phyloP scores from a whole-genome alignment of 2,888 invertebrate genomes.

The Ctenicera cuprea region DNA sequence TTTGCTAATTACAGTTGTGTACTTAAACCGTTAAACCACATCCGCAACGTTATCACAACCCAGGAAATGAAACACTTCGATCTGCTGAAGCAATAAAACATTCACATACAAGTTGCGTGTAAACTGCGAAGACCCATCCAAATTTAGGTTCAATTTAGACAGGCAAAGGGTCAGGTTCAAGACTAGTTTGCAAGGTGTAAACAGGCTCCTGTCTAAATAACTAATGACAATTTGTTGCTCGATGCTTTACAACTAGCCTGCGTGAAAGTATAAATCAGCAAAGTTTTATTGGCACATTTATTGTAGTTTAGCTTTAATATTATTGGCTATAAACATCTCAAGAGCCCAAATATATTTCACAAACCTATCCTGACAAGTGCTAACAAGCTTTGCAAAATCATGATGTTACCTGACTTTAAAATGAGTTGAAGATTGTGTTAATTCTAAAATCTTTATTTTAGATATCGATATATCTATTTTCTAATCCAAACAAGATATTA shows the following conservation, averaged over 20 bases:
- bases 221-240: slow-evolving; percentile 16
- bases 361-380: background rate
- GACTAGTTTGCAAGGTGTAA: background rate
- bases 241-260: background rate
- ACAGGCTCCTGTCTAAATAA: background rate
- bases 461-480: too few relatives aligned
- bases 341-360: background rate
- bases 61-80: too few relatives aligned
- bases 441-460: too few relatives aligned
- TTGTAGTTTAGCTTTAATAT: background rate
- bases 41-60: too few relatives aligned
- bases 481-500: too few relatives aligned
- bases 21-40: too few relatives aligned
- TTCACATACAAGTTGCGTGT: slow-evolving; percentile 2
- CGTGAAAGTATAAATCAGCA: background rate
- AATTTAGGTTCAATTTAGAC: slow-evolving; percentile 16
- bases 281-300: slow-evolving; percentile 1
- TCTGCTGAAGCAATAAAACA: background rate
- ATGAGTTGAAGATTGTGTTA: too few relatives aligned
- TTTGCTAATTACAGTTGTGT: too few relatives aligned
- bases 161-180: background rate
- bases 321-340: background rate
- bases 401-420: too few relatives aligned
- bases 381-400: too few relatives aligned
- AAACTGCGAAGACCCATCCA: background rate